Evolutionary conservation across 2,888 invertebrate species (phyloP).

Genomic region (Apamea crenata): DNA sequence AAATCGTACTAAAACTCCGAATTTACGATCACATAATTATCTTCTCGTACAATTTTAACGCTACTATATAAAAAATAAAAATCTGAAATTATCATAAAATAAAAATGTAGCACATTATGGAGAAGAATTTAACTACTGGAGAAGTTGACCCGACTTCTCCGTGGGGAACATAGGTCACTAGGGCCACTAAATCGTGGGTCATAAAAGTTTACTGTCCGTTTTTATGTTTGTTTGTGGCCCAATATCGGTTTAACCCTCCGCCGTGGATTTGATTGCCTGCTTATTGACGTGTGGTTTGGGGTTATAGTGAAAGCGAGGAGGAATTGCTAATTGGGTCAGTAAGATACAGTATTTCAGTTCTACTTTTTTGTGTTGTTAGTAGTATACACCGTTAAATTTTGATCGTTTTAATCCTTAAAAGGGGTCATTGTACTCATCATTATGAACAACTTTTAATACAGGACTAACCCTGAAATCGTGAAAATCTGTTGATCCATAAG

Average conservation of each 20-base stretch:
- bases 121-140: slow-evolving; percentile 46
- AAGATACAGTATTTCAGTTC: too few relatives aligned
- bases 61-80: slow-evolving; percentile 28
- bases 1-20: slow-evolving; percentile 27
- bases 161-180: slow-evolving; percentile 81
- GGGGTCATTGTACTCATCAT: too few relatives aligned
- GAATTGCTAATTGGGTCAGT: not conserved
- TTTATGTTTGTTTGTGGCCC: slow-evolving; percentile 88
- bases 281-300: slow-evolving; percentile 70
- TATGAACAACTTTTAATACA: too few relatives aligned
- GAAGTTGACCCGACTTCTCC: slow-evolving; percentile 50
- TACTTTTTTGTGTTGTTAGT: too few relatives aligned
- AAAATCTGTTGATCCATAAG: too few relatives aligned
- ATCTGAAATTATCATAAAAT: slow-evolving; percentile 36
- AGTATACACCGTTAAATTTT: too few relatives aligned
- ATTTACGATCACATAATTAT: slow-evolving; percentile 58
- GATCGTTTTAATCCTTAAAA: too few relatives aligned
- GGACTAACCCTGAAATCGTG: too few relatives aligned
- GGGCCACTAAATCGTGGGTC: slow-evolving; percentile 79
- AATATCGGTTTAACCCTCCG: slow-evolving; percentile 84
- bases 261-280: slow-evolving; percentile 82
- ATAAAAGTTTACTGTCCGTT: slow-evolving; percentile 87
- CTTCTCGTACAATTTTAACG: slow-evolving; percentile 27
- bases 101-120: slow-evolving; percentile 50
- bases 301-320: slow-evolving; percentile 58